phyloP scores from a whole-genome alignment of 2,888 invertebrate species.

The Agriopis marginaria region DNA sequence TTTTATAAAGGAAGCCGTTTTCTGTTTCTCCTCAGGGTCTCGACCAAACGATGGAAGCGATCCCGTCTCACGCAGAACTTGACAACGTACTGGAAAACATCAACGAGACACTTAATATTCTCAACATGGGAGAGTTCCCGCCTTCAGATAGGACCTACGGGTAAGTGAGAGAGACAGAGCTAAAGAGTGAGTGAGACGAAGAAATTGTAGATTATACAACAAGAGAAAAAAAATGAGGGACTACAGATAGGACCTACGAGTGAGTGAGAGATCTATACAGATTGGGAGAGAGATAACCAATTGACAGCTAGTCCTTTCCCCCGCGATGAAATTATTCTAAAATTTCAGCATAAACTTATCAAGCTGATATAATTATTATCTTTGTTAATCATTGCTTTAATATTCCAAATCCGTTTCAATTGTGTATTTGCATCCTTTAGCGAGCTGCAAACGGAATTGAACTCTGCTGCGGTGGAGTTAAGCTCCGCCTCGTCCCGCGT shows the following conservation, averaged over 20 bases:
- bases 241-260: too few species aligned
- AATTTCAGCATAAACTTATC: too few species aligned
- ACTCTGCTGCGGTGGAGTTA: constrained; percentile 93
- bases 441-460: constrained; percentile 94
- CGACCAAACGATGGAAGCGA: constrained; percentile 90
- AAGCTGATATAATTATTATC: background rate
- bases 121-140: constrained; percentile 92
- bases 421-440: constrained; percentile 62
- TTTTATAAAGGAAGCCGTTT: too few species aligned
- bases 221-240: too few species aligned
- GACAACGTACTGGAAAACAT: constrained; percentile 88
- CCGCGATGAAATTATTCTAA: too few species aligned
- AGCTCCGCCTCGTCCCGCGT: constrained; percentile 93
- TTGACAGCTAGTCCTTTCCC: too few species aligned
- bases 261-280: too few species aligned
- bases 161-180: constrained; percentile 53
- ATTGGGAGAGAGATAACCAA: too few species aligned
- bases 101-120: constrained; percentile 89
- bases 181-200: too few species aligned
- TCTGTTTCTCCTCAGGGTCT: constrained; percentile 74
- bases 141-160: constrained; percentile 90
- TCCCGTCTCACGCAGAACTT: constrained; percentile 98
- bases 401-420: background rate
- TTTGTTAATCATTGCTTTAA: background rate
- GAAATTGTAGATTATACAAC: too few species aligned